phyloP scores from a whole-genome alignment of 1,140 invertebrate genomes.

The Hermetia illucens region DNA sequence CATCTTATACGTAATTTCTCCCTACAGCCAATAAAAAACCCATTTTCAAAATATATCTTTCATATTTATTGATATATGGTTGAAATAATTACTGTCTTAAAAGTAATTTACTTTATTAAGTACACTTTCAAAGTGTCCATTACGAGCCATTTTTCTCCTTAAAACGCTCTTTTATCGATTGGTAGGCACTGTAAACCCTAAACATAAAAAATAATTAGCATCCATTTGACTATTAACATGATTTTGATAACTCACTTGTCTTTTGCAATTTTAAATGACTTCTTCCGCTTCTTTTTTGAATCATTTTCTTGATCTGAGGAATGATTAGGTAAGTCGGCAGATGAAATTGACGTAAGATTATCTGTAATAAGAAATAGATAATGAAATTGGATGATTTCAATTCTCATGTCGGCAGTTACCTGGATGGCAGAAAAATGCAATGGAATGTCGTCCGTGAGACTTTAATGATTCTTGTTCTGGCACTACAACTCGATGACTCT shows the following conservation, averaged over 20 bases:
- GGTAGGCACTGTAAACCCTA: slow-evolving; percentile 49
- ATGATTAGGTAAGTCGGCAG: slow-evolving; percentile 28
- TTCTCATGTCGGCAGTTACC: slow-evolving; percentile 36
- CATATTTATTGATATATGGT: too few relatives aligned
- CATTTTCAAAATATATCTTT: too few relatives aligned
- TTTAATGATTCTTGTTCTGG: slow-evolving; percentile 44
- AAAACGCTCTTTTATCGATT: slow-evolving; percentile 52
- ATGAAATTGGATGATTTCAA: neutral
- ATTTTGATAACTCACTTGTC: slow-evolving; percentile 17
- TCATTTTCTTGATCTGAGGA: slow-evolving; percentile 28
- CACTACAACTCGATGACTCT: slow-evolving; percentile 57
- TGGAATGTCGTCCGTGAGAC: slow-evolving; percentile 47
- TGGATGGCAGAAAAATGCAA: slow-evolving; percentile 65
- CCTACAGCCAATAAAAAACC: too few relatives aligned
- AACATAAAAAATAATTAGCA: slow-evolving; percentile 7
- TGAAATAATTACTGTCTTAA: too few relatives aligned
- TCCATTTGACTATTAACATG: neutral
- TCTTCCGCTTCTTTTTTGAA: slow-evolving; percentile 34
- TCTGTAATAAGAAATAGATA: slow-evolving; percentile 10
- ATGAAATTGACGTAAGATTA: slow-evolving; percentile 39
- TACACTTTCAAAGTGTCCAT: too few relatives aligned
- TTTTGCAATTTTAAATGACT: slow-evolving; percentile 30
- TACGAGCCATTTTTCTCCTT: slow-evolving; percentile 49
- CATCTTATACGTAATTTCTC: too few relatives aligned
- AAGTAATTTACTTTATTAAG: too few relatives aligned